phyloP scores from a whole-genome alignment of 2,113 vertebrate genomes.

The Copsychus sechellarum region DNA sequence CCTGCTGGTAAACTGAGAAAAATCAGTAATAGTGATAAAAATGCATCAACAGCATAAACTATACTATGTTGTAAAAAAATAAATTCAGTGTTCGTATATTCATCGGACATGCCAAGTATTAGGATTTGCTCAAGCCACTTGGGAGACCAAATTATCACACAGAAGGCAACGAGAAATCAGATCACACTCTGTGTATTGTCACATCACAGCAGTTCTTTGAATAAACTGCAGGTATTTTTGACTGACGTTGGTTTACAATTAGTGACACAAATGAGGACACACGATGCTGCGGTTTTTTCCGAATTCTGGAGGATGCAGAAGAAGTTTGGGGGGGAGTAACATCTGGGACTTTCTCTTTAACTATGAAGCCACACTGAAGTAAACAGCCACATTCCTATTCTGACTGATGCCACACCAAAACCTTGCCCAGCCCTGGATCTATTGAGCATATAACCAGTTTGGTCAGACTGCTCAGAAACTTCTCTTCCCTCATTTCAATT shows the following conservation, averaged over 20 bases:
- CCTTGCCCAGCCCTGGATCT: not conserved
- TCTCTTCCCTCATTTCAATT: not conserved
- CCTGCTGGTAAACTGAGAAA: not conserved
- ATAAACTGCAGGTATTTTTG: not conserved
- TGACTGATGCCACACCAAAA: not conserved
- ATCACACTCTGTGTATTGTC: not conserved
- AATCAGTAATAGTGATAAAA: not conserved
- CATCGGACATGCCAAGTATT: not conserved
- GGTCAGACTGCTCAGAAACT: not conserved
- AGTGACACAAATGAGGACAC: not conserved
- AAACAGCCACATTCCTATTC: not conserved
- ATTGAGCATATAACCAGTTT: not conserved
- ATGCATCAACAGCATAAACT: not conserved
- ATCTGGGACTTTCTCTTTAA: not conserved
- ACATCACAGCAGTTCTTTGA: not conserved
- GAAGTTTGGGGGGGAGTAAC: rapidly evolving
- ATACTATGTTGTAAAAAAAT: not conserved
- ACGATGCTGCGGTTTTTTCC: not conserved
- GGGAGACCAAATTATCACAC: not conserved
- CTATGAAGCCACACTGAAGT: not conserved
- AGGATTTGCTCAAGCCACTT: not conserved
- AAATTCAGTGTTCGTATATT: not conserved
- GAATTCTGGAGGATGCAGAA: not conserved
- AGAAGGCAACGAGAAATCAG: not conserved
- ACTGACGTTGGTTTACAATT: not conserved